These are phyloP conservation scores for Heteromyza rotundicornis DNA, from an alignment of 2,888 invertebrate genomes.

Conservation along the genomic window DNA sequence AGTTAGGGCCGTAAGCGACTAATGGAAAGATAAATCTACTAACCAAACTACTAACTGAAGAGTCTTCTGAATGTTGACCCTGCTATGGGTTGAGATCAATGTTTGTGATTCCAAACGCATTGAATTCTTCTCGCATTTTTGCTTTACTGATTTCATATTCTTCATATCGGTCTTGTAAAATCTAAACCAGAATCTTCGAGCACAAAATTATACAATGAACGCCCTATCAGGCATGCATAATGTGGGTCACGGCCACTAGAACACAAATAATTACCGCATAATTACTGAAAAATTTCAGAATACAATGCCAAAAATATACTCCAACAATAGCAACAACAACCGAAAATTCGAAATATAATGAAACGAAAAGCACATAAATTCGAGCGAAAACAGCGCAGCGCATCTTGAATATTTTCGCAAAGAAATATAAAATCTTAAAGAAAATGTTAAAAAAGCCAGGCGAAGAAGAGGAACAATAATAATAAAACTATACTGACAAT, in stretches of 20 bases:
- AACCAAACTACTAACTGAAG: too few relatives aligned
- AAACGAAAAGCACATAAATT: not conserved
- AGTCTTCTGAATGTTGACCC: too few relatives aligned
- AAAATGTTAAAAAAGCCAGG: not conserved
- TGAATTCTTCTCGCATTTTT: too few relatives aligned
- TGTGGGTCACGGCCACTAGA: not conserved
- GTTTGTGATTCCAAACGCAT: too few relatives aligned
- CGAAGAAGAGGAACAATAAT: not conserved
- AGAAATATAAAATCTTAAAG: not conserved
- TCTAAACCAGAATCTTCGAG: too few relatives aligned
- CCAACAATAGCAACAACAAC: not conserved
- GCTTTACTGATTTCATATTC: too few relatives aligned
- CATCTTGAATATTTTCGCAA: not conserved
- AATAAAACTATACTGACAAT: not conserved
- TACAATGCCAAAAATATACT: not conserved
- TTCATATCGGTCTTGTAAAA: too few relatives aligned
- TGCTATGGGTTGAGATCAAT: too few relatives aligned
- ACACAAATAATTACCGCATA: not conserved
- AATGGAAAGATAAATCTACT: too few relatives aligned
- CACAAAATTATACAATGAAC: too few relatives aligned
- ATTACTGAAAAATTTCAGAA: not conserved
- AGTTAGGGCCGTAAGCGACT: too few relatives aligned
- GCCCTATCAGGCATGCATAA: not conserved
- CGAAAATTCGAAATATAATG: not conserved
- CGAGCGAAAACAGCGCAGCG: not conserved